Conservation (phyloP, 92 coral and sea anemone genomes). For the Epizoanthus scotinus region DNA sequence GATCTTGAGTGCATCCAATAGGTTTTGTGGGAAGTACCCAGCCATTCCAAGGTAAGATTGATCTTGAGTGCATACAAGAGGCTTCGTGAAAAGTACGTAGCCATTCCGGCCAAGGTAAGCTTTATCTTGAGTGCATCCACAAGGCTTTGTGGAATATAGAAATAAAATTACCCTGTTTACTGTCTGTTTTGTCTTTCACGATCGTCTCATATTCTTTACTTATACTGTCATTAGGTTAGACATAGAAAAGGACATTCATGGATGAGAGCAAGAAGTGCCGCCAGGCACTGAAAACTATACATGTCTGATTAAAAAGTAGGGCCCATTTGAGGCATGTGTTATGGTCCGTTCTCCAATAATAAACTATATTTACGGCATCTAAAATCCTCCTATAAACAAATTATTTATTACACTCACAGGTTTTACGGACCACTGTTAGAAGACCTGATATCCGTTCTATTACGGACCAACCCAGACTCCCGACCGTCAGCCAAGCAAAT, state of each 20-base stretch:
- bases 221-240: too few species aligned
- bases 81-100: slow-evolving; percentile 56
- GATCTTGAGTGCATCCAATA: not conserved
- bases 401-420: slow-evolving; percentile 39
- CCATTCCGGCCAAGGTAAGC: slow-evolving; percentile 80
- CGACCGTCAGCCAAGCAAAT: slow-evolving; percentile 97
- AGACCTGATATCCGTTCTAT: slow-evolving; percentile 81
- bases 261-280: too few species aligned
- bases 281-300: too few species aligned
- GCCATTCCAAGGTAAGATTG: slow-evolving; percentile 85
- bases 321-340: too few species aligned
- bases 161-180: too few species aligned
- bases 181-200: too few species aligned
- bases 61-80: not conserved
- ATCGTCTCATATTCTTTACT: too few species aligned
- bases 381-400: not conserved
- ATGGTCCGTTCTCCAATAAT: too few species aligned
- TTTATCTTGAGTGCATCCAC: not conserved
- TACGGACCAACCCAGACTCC: slow-evolving; percentile 79
- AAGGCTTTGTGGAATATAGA: not conserved
- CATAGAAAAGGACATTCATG: too few species aligned
- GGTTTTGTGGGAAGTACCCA: slow-evolving; percentile 52
- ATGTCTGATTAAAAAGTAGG: too few species aligned
- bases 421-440: slow-evolving; percentile 81
- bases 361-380: too few species aligned